phyloP scores from a whole-genome alignment of 2,797 vertebrate genomes.

The Basileuterus tristriatus region DNA sequence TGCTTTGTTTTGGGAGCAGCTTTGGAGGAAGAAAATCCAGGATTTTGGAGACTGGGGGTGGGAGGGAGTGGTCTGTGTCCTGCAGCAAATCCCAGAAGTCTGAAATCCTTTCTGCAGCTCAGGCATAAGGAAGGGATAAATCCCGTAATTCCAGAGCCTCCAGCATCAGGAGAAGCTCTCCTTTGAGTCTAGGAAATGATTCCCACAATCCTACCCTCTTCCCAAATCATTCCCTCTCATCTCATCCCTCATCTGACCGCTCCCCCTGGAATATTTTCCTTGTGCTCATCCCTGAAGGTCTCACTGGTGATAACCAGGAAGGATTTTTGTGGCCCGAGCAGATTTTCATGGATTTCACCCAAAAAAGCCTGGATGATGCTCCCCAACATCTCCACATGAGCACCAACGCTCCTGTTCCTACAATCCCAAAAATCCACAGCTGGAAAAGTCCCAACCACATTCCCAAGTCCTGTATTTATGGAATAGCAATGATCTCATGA shows the following conservation, averaged over 20 bases:
- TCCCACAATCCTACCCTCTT: neutral
- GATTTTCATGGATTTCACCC: neutral
- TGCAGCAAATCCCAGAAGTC: neutral
- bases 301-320: fast-evolving
- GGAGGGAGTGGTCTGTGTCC: fast-evolving
- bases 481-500: fast-evolving
- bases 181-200: neutral
- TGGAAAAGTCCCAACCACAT: neutral
- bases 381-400: fast-evolving
- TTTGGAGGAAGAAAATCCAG: neutral
- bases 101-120: neutral
- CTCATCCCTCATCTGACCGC: neutral
- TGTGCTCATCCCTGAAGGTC: neutral
- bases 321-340: neutral
- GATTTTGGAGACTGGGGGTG: neutral
- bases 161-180: neutral
- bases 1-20: neutral
- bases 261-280: fast-evolving
- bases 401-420: fast-evolving
- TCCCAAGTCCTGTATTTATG: neutral
- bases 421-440: neutral
- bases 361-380: neutral
- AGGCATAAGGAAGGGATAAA: neutral
- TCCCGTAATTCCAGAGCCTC: neutral
- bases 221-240: neutral